phyloP scores from a whole-genome alignment of 1,140 invertebrate genomes.

The Drosophila ananassae region DNA sequence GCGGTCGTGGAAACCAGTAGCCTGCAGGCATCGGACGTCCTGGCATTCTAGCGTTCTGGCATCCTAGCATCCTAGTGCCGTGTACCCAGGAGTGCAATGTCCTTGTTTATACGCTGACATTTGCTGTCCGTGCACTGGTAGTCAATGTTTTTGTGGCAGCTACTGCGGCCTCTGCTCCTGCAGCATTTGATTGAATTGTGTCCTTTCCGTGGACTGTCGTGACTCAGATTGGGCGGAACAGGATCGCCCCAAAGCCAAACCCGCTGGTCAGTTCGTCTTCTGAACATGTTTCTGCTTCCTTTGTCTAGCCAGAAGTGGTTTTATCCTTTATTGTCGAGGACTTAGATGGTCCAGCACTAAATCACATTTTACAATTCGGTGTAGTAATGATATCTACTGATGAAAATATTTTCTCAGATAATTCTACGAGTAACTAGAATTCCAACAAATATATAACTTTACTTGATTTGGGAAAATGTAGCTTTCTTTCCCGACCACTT shows the following conservation, averaged over 20 bases:
- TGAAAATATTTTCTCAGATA: too few species aligned
- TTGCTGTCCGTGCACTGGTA: slow-evolving; percentile 12
- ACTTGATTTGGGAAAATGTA: too few species aligned
- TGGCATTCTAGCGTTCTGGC: not conserved
- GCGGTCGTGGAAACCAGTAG: slow-evolving; percentile 3
- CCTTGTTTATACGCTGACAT: slow-evolving; percentile 77
- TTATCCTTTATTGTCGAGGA: too few species aligned
- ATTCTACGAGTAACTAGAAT: too few species aligned
- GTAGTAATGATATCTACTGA: too few species aligned
- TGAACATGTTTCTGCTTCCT: too few species aligned
- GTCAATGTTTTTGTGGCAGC: not conserved
- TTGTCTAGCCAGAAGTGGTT: too few species aligned
- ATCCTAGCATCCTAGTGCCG: not conserved
- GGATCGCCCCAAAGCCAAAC: too few species aligned
- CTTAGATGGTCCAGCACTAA: too few species aligned
- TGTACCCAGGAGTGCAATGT: slow-evolving; percentile 74
- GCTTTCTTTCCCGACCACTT: not conserved
- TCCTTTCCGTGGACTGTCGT: slow-evolving; percentile 42
- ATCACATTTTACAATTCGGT: too few species aligned
- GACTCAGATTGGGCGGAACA: not conserved
- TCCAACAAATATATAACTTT: too few species aligned
- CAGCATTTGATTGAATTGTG: slow-evolving; percentile 77
- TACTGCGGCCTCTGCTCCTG: slow-evolving; percentile 35
- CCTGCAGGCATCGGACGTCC: slow-evolving; percentile 14
- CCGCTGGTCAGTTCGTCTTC: slow-evolving; percentile 60